A percentile compares a stretch with the other conserved stretches of the same genome.
Evolutionary conservation across 2,888 invertebrate genomes (phyloP).

Genomic region (Sphaerophoria taeniata): DNA sequence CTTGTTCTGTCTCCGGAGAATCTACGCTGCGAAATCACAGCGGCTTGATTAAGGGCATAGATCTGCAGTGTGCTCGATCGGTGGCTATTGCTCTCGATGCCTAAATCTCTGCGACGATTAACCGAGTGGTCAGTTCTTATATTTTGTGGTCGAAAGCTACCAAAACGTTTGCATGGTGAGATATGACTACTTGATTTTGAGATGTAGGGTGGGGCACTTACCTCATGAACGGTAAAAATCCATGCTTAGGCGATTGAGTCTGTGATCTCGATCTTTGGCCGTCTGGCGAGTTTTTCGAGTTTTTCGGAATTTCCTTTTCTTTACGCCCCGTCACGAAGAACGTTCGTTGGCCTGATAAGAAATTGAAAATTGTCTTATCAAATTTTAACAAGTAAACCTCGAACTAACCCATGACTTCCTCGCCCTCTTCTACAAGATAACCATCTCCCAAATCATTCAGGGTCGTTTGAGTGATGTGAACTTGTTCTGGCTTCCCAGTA

Average conservation of each 20-base stretch:
- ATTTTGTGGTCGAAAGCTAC: constrained; percentile 88
- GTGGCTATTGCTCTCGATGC: constrained; percentile 92
- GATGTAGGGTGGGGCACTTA: constrained; percentile 89
- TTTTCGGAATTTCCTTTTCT: constrained; percentile 80
- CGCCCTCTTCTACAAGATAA: constrained; percentile 92
- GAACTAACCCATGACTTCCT: constrained; percentile 85
- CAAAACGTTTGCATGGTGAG: constrained; percentile 87
- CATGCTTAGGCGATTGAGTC: constrained; percentile 82
- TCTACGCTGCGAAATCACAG: constrained; percentile 90
- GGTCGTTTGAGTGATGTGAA: constrained; percentile 96
- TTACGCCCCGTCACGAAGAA: constrained; percentile 93
- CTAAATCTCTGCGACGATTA: constrained; percentile 94
- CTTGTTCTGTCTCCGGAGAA: constrained; percentile 96
- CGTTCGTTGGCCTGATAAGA: constrained; percentile 89
- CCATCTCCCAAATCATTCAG: constrained; percentile 91
- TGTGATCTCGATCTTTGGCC: constrained; percentile 81
- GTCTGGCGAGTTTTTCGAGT: constrained; percentile 82
- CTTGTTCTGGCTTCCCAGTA: constrained; percentile 93
- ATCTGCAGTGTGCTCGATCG: constrained; percentile 94
- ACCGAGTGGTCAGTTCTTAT: constrained; percentile 88
- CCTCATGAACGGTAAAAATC: constrained; percentile 80
- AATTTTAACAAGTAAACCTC: not conserved
- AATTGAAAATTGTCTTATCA: not conserved
- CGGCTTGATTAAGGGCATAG: constrained; percentile 86
- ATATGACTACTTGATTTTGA: constrained; percentile 90